Conservation (phyloP, 2,113 vertebrate genomes). For the Upupa epops region DNA sequence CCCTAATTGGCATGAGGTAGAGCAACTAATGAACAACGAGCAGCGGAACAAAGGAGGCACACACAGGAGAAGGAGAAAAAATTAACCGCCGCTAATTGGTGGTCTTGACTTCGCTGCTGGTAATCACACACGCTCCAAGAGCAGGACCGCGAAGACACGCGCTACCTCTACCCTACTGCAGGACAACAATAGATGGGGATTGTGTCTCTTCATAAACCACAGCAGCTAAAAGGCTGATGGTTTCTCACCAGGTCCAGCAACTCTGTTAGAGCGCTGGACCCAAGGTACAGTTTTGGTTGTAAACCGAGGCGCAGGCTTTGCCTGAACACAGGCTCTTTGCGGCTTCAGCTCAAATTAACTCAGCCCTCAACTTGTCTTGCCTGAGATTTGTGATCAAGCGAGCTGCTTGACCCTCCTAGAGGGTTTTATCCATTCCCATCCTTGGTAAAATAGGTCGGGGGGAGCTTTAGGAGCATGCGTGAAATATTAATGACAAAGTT, state of each 20-base stretch:
- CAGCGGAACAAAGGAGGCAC: background rate
- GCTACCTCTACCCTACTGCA: too few species aligned
- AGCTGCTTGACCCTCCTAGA: background rate
- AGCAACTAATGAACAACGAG: background rate
- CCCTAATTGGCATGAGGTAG: constrained; percentile 27
- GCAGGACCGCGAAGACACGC: background rate
- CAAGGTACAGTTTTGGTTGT: background rate
- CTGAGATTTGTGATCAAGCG: background rate
- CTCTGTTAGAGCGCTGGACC: background rate
- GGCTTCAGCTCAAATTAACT: background rate
- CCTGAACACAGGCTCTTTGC: background rate
- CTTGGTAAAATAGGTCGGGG: constrained; percentile 20
- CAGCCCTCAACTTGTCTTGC: background rate
- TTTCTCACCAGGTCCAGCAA: background rate
- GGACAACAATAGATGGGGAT: rapidly evolving
- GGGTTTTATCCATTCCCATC: background rate
- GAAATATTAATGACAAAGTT: background rate
- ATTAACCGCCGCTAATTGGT: constrained; percentile 7
- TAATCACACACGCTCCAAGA: background rate
- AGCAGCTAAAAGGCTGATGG: background rate
- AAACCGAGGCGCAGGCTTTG: background rate
- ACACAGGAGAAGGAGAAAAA: background rate
- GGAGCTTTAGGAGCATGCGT: background rate
- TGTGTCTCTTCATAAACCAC: background rate
- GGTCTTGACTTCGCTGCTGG: background rate